Conservation (phyloP, 2,888 invertebrate genomes). For the Tiphia femorata region DNA sequence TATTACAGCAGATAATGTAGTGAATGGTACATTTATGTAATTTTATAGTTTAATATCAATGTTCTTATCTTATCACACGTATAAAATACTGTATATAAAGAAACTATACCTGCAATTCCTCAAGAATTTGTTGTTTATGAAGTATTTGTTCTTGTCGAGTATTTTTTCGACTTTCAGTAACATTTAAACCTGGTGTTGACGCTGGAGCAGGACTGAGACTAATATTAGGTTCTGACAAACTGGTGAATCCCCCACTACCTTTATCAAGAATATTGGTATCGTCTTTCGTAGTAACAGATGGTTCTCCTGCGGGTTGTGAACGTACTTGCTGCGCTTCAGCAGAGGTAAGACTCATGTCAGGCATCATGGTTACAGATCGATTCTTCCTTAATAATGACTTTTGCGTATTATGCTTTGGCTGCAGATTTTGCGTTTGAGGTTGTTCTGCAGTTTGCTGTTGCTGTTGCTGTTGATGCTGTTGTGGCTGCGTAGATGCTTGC, state of each 20-base stretch:
- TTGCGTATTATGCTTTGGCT: conserved; percentile 66
- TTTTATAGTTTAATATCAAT: too few species aligned
- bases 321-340: conserved; percentile 73
- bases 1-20: background rate
- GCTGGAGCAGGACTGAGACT: conserved; percentile 56
- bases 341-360: conserved; percentile 71
- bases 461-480: conserved; percentile 63
- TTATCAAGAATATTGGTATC: conserved; percentile 70
- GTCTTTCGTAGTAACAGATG: conserved; percentile 67
- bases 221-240: conserved; percentile 62
- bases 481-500: conserved; percentile 68
- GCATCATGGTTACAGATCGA: conserved; percentile 70
- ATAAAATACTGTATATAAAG: too few species aligned
- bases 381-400: conserved; percentile 72
- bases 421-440: conserved; percentile 59
- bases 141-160: conserved; percentile 75
- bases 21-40: too few species aligned
- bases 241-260: conserved; percentile 64
- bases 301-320: conserved; percentile 65
- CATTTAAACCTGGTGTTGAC: conserved; percentile 41
- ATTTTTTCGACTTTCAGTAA: conserved; percentile 56
- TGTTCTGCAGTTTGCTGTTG: conserved; percentile 58
- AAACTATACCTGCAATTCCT: conserved; percentile 71
- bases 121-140: conserved; percentile 79
- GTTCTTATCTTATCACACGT: too few species aligned